A percentile compares a stretch with the other conserved stretches of the same genome.
phyloP scores from a whole-genome alignment of 2,113 vertebrate genomes.

The Puma concolor region DNA sequence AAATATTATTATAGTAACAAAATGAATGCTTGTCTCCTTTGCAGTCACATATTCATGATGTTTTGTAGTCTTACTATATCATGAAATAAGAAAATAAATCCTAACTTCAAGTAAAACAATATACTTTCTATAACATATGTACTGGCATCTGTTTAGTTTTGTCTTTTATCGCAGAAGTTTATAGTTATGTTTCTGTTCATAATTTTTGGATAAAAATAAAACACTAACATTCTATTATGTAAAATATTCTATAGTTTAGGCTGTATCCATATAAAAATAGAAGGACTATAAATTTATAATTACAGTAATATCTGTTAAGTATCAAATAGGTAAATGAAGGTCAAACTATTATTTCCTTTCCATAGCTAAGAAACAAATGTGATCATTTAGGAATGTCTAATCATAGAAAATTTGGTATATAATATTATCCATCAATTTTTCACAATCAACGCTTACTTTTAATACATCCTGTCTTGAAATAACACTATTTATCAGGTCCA shows the following conservation, averaged over 20 bases:
- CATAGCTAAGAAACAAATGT: not conserved
- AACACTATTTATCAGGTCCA: not conserved
- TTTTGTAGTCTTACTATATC: not conserved
- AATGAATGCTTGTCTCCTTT: not conserved
- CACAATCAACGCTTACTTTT: not conserved
- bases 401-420: not conserved
- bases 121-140: not conserved
- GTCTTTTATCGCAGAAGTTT: not conserved
- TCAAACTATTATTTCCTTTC: not conserved
- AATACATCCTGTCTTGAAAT: not conserved
- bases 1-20: conserved; percentile 7
- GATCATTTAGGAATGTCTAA: not conserved
- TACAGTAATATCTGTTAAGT: not conserved
- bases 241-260: not conserved
- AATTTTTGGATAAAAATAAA: not conserved
- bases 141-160: not conserved
- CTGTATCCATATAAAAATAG: not conserved
- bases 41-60: not conserved
- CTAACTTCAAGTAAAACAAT: not conserved
- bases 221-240: not conserved
- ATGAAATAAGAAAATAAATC: not conserved
- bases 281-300: not conserved
- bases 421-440: not conserved
- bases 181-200: not conserved
- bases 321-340: not conserved